Percentiles rank a stretch among this genome's conserved stretches.
Evolutionary conservation across 2,888 invertebrate genomes (phyloP).

Genomic region (Siphlonurus alternatus): DNA sequence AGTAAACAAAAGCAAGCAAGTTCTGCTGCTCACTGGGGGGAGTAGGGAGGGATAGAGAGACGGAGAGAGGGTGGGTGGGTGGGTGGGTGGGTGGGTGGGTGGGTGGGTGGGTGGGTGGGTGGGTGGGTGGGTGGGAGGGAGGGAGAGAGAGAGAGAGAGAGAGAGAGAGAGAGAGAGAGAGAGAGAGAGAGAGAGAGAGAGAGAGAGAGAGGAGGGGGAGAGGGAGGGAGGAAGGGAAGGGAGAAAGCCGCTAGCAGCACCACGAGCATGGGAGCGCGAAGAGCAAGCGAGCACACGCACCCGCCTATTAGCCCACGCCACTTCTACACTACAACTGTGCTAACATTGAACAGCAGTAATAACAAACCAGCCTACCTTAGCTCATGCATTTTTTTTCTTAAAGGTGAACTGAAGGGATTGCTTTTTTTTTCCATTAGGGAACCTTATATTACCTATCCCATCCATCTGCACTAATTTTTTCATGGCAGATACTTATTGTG

Average conservation of each 20-base stretch:
- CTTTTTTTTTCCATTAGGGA: too few species aligned
- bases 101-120: neutral
- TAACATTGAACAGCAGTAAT: neutral
- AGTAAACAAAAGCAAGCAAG: neutral
- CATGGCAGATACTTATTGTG: too few species aligned
- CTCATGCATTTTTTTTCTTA: too few species aligned
- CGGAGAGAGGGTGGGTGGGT: too few species aligned
- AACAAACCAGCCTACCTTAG: too few species aligned
- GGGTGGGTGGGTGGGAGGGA: neutral
- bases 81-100: neutral
- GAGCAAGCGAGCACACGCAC: neutral
- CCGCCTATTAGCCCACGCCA: neutral
- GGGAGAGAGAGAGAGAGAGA: neutral
- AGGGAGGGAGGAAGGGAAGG: neutral
- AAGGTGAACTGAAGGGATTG: too few species aligned
- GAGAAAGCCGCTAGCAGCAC: neutral
- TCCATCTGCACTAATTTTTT: too few species aligned
- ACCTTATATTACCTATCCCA: too few species aligned
- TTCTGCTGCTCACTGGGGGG: too few species aligned
- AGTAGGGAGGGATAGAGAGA: neutral
- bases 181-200: neutral
- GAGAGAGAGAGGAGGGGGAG: constrained; percentile 1
- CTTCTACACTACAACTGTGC: neutral
- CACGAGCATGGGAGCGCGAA: neutral
- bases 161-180: constrained; percentile 4